Percentiles rank a stretch among this genome's conserved stretches.
Evolutionary conservation across 2,888 invertebrate species (phyloP).

Genomic region (Augochlorella aurata): DNA sequence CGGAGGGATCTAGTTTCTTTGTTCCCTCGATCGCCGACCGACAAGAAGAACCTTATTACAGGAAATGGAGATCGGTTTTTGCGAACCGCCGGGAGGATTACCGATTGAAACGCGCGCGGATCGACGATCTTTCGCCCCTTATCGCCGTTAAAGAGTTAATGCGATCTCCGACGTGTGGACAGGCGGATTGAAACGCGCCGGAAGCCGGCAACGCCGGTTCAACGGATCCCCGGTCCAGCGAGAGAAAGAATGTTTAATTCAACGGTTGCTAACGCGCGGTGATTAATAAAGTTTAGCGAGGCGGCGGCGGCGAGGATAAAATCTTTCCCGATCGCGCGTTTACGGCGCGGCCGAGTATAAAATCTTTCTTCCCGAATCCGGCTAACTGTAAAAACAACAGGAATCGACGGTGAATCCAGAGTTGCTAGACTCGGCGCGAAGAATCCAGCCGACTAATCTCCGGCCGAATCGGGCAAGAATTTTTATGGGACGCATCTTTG

Average conservation of each 20-base stretch:
- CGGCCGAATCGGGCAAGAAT: constrained; percentile 27
- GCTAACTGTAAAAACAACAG: neutral
- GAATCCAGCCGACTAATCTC: constrained; percentile 15
- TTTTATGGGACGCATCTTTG: constrained; percentile 34
- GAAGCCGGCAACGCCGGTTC: neutral
- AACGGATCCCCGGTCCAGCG: neutral
- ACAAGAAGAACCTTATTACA: constrained; percentile 24
- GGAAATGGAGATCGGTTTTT: constrained; percentile 26
- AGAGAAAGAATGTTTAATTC: neutral
- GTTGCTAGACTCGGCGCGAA: neutral
- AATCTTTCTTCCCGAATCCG: no score
- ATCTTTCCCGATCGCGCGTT: neutral
- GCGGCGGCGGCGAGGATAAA: neutral
- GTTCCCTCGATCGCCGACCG: constrained; percentile 2
- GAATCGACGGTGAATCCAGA: neutral
- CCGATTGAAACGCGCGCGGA: constrained; percentile 6
- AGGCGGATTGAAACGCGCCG: constrained; percentile 12
- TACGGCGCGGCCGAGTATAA: neutral
- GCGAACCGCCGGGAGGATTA: neutral
- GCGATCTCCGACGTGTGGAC: constrained; percentile 7
- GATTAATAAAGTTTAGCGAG: constrained; percentile 16
- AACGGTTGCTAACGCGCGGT: neutral
- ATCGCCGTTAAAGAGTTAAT: constrained; percentile 25
- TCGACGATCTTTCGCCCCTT: constrained; percentile 9
- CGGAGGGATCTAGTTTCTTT: constrained; percentile 17